Evolutionary conservation across 2,797 vertebrate genomes (phyloP).

Genomic region (Cuniculus paca): DNA sequence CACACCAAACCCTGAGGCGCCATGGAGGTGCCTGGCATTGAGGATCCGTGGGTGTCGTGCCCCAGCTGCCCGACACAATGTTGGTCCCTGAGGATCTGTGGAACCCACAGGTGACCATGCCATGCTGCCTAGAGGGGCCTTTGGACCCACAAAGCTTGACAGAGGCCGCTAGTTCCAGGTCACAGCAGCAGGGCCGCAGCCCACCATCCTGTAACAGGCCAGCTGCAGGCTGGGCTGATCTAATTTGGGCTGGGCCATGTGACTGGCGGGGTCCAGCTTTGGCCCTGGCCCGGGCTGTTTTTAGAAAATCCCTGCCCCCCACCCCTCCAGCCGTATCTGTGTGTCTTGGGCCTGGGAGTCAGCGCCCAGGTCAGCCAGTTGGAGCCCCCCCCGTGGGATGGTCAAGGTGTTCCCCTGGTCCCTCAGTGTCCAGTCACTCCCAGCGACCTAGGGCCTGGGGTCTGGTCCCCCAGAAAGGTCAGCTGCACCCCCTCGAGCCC

Average conservation of each 20-base stretch:
- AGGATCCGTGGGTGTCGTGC: fast-evolving
- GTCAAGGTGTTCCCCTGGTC: neutral
- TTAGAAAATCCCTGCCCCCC: slow-evolving; percentile 17
- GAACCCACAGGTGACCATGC: neutral
- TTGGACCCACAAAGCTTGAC: neutral
- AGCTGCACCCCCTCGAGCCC: neutral
- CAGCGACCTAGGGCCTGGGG: neutral
- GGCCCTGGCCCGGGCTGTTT: slow-evolving; percentile 36
- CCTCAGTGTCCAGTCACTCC: neutral
- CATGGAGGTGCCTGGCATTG: neutral
- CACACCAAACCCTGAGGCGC: fast-evolving
- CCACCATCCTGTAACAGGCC: neutral
- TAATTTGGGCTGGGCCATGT: slow-evolving; percentile 68
- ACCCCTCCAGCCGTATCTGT: neutral
- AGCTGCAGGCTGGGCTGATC: neutral
- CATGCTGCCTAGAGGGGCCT: neutral
- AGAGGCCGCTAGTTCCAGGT: neutral
- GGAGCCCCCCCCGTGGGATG: too few relatives aligned
- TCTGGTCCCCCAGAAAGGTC: neutral
- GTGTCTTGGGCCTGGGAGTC: fast-evolving
- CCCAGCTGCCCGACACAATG: fast-evolving
- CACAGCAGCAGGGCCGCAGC: neutral
- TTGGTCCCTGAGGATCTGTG: fast-evolving
- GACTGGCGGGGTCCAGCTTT: slow-evolving; percentile 52
- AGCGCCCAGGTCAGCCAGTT: neutral